Conservation (phyloP, 1,140 invertebrate genomes). For the Neodiprion virginianus region DNA sequence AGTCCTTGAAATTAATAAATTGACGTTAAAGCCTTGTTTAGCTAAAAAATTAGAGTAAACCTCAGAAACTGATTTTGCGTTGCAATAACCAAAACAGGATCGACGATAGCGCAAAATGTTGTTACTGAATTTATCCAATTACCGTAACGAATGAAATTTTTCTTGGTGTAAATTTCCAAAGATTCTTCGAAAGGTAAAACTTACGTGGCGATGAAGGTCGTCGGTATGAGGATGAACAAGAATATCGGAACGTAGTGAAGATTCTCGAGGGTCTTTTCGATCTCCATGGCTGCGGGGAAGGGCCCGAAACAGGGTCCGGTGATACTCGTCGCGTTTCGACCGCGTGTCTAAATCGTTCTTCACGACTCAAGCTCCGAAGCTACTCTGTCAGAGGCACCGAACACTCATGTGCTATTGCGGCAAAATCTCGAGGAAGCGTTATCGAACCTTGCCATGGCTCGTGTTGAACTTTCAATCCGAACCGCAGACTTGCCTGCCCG, state of each 20-base stretch:
- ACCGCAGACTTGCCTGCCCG: not conserved
- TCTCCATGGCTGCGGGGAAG: conserved; percentile 33
- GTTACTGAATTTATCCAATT: too few species aligned
- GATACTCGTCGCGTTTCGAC: not conserved
- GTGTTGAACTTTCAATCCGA: not conserved
- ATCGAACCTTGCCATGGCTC: not conserved
- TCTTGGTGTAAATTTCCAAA: not conserved
- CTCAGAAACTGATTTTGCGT: too few species aligned
- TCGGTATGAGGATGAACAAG: conserved; percentile 65
- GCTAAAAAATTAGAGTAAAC: too few species aligned
- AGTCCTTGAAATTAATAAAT: too few species aligned
- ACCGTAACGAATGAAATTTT: too few species aligned
- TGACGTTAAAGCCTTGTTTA: too few species aligned
- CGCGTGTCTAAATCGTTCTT: not conserved
- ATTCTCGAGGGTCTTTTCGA: conserved; percentile 40
- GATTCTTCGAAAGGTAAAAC: conserved; percentile 37
- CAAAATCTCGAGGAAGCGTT: not conserved
- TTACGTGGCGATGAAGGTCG: conserved; percentile 68
- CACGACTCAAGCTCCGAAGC: not conserved
- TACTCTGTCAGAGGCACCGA: not conserved
- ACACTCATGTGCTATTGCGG: not conserved
- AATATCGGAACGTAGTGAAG: conserved; percentile 66
- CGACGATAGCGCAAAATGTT: too few species aligned
- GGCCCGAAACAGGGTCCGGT: too few species aligned
- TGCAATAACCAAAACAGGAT: too few species aligned